These are phyloP conservation scores for Hozukius guyotensis DNA, from an alignment of 2,797 vertebrate species.

Conservation along the genomic window DNA sequence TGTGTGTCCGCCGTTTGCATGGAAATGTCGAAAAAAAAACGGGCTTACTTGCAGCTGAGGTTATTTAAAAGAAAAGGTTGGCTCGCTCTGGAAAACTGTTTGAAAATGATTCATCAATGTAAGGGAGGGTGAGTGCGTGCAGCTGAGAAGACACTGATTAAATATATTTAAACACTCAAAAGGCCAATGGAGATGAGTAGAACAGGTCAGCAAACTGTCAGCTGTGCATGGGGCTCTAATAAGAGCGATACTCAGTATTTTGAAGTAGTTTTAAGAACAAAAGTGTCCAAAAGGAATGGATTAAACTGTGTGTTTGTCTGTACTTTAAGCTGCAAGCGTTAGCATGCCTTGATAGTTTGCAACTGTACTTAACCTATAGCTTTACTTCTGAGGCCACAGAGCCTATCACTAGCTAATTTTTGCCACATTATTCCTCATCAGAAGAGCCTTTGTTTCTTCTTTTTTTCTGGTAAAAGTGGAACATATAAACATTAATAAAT, in stretches of 20 bases:
- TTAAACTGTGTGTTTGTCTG: background rate
- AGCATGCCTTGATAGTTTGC: background rate
- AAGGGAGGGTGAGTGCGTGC: background rate
- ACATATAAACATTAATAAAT: background rate
- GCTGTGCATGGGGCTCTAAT: background rate
- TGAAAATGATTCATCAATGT: constrained; percentile 12
- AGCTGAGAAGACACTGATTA: constrained; percentile 7
- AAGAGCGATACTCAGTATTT: background rate
- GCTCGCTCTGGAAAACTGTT: constrained; percentile 11
- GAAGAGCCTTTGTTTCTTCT: background rate
- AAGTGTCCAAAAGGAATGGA: background rate
- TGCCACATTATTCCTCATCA: background rate
- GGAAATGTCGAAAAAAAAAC: constrained; percentile 14
- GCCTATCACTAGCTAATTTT: background rate
- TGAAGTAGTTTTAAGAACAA: too few species aligned
- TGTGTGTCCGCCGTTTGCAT: background rate
- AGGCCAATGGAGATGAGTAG: background rate
- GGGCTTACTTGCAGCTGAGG: background rate
- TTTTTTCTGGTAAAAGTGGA: background rate
- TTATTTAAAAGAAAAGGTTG: constrained; percentile 11
- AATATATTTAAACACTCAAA: constrained; percentile 14
- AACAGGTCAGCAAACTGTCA: constrained; percentile 1
- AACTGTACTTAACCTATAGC: too few species aligned
- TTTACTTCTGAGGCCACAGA: background rate
- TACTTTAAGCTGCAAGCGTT: background rate